Evolutionary conservation across 2,797 vertebrate genomes (phyloP), one percentile per base, ranked within the genome.

Genomic region (Lagodon rhomboides): DNA sequence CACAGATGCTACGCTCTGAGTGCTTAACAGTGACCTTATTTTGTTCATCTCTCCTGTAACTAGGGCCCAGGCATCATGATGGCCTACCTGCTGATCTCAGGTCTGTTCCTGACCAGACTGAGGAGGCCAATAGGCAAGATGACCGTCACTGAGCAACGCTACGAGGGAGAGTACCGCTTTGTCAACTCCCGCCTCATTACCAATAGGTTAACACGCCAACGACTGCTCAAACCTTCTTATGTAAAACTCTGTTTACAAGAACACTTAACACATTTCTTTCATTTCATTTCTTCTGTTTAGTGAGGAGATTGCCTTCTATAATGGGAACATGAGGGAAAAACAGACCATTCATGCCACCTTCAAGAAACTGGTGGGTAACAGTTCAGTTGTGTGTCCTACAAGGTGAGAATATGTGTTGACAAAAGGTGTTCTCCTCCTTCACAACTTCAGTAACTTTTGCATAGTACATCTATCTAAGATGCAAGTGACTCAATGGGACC

Each of bases 281-380:
- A 0, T 56, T 7, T 61, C 20, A 58, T 47, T 56, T 20, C 84
- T 63, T 68, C 23, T 85, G 85, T 87, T 77, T 64, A 99, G 98
- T 95, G 98, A 99, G 91, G 98, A 99, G 96, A 97, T 99, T 73
- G 98, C 98, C 65, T 99, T 99, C 94, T 99, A 99, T 87, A 97
- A 99, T 76, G 98, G 98, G 34, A 99, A 99, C 89, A 49, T 82
- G 78, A 96, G 97, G 89, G 98, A 99, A 93, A 98, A 99, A 78
- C 96, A 96, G 91, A 99, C 97, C 41, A 97, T 99, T 89, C 81
- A 98, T 75, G 64, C 94, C 59, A 96, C 97, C 13, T 99, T 99
- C 89, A 95, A 93, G 83, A 99, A 98, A 90, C 93, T 99, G 96
- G 98, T 99, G 91, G 89, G 96, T 85, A 47, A 49, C 13, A 27